A percentile compares a stretch with the other conserved stretches of the same genome.
Conservation (phyloP, 2,888 invertebrate species). For the Tolmerus cingulatus region DNA sequence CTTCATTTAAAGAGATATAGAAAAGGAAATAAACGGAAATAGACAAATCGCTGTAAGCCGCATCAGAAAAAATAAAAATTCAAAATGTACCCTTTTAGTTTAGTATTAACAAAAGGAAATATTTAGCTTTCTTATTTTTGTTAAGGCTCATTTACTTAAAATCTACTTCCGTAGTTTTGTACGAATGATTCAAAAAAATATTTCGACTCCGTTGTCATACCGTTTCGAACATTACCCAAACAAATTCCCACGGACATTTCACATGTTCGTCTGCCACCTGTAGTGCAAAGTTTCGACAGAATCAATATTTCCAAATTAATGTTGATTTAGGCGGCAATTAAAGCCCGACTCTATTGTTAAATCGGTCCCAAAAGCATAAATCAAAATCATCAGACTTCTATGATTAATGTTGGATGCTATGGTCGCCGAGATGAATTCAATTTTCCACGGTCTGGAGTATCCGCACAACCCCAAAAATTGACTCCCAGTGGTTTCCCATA, state of each 20-base stretch:
- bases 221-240: background rate
- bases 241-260: background rate
- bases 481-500: background rate
- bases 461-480: background rate
- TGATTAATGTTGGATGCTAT: background rate
- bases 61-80: too few species aligned
- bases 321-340: constrained; percentile 6
- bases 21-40: background rate
- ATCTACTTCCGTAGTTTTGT: background rate
- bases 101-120: too few species aligned
- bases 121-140: too few species aligned
- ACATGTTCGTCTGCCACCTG: background rate
- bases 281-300: background rate
- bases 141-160: background rate
- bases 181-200: background rate
- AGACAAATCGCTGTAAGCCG: too few species aligned
- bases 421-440: background rate
- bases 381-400: background rate
- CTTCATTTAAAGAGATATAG: background rate
- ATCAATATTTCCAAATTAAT: background rate
- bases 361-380: background rate
- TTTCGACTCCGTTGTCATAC: background rate
- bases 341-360: background rate
- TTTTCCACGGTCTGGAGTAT: background rate
- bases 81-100: too few species aligned